Evolutionary conservation across 1,140 invertebrate genomes (phyloP), one percentile per base, ranked within the genome.

Genomic region (Megalopta genalis): DNA sequence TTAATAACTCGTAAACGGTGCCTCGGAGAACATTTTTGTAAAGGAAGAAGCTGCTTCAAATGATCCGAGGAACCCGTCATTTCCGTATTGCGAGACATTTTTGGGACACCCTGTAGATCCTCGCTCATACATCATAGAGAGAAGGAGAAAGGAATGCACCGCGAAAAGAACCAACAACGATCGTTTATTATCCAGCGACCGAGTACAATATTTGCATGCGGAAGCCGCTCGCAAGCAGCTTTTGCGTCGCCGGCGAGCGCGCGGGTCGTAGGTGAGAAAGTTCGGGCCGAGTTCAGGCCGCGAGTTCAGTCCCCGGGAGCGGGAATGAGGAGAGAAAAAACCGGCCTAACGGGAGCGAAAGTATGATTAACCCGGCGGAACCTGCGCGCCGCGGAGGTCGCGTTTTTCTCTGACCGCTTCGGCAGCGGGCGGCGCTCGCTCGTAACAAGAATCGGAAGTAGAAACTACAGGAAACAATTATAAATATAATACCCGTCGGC

Each of bases 121-220:
- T n/a, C n/a, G n/a, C n/a, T n/a, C n/a, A n/a, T n/a, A n/a, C n/a
- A n/a, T n/a, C n/a, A n/a, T n/a, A n/a, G n/a, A n/a, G n/a, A 49
- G 37, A 64, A 52, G 73, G 49, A 62, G 57, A 66, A 49, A 85
- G 66, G 46, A 70, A 84, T 39, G 7, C 18, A 6, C 37, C 25
- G 16, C 27, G 73, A 21, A 25, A 57, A 63, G 6, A 63, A 70
- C 46, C 46, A 78, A 57, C 59, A 86, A 86, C 54, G 39, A 69
- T 68, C 42, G 52, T 85, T 86, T 83, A 86, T 85, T 82, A 42
- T 5, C 60, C 60, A 70, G 37, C 67, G 70, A 80, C 73, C 25
- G 42, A 49, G n/a, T 80, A 85, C 59, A 85, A 46, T 77, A 79
- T 81, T 63, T 42, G 27, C 21, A 25, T 37, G 27, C 42, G 42